Base-by-base conservation (phyloP, 1,140 invertebrate genomes). In the Orussus abietinus region DNA sequence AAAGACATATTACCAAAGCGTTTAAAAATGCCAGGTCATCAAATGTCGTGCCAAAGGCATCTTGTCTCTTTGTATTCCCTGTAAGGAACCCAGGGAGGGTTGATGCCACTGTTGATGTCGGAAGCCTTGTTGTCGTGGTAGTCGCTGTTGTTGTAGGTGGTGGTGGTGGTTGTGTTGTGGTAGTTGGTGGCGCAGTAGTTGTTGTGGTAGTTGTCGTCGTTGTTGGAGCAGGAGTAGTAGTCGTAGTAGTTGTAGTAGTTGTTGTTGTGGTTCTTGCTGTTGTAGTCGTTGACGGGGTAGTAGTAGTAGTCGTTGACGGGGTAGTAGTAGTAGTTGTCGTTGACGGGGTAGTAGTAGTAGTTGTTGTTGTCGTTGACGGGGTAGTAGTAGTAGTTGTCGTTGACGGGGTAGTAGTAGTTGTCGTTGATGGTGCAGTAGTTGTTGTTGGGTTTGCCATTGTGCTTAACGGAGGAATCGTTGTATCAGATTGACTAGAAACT, bases 1-100 rank as follows among this genome's bases (percentile, higher is more conserved):
- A 30, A 28, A 4, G 19, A 5, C 3, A 46, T 19, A 19, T 59
- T 60, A 74, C 71, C 62, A 74, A 51, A 29, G 68, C 63, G 47
- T 74, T 74, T 13, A 74, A 37, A 28, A 74, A 69, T 20, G 60
- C 61, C 19, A 74, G 35, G 44, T 74, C 71, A 12, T 69, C 60
- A 30, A 59, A 72, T 3, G 64, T 63, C 1, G 62, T 60, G 3
- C 71, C 71, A 45, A 74, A 74, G 11, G 57, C 39, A 26, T 65
- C 66, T 18, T 60, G 56, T 14, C 56, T 57, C n/a, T 38, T 48
- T 2, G 35, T 20, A 15, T 58, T 56, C 35, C 44, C 7, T 14
- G 12, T 18, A 30, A 2, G 28, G 38, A 4, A 10, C 18, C 4
- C n/a, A 12, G n/a, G n/a, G n/a, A n/a, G n/a, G n/a, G 12, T 17